These are phyloP conservation scores for Chiloscyllium plagiosum DNA, from an alignment of 2,113 vertebrate genomes.

Conservation along the genomic window DNA sequence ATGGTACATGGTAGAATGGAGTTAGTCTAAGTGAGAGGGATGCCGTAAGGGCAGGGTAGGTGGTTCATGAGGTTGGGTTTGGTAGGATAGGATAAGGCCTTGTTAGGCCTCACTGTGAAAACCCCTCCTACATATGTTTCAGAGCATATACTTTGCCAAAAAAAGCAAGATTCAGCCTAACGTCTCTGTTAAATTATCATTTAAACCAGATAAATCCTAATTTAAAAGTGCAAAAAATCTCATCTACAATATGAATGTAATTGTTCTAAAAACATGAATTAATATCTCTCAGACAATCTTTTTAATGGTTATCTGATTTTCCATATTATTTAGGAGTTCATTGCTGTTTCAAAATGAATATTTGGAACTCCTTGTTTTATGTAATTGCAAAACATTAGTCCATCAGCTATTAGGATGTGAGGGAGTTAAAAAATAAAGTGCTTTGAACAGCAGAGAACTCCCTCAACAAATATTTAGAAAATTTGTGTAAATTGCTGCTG, in stretches of 20 bases:
- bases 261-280: background rate
- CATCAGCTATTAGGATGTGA: background rate
- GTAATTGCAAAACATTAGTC: background rate
- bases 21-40: too few relatives aligned
- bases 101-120: too few relatives aligned
- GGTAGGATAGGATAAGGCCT: too few relatives aligned
- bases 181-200: background rate
- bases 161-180: too few relatives aligned
- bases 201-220: background rate
- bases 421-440: background rate
- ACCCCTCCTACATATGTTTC: too few relatives aligned
- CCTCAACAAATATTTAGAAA: background rate
- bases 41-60: too few relatives aligned
- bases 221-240: background rate
- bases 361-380: background rate
- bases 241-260: background rate
- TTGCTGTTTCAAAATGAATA: background rate
- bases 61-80: too few relatives aligned
- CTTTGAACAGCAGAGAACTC: background rate
- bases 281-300: background rate
- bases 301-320: background rate
- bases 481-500: background rate
- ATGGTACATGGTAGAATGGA: too few relatives aligned
- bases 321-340: background rate
- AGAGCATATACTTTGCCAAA: too few relatives aligned